A percentile compares a stretch with the other conserved stretches of the same genome.
Conservation (phyloP, 2,797 vertebrate genomes). For the Melanotaenia pygmaea region DNA sequence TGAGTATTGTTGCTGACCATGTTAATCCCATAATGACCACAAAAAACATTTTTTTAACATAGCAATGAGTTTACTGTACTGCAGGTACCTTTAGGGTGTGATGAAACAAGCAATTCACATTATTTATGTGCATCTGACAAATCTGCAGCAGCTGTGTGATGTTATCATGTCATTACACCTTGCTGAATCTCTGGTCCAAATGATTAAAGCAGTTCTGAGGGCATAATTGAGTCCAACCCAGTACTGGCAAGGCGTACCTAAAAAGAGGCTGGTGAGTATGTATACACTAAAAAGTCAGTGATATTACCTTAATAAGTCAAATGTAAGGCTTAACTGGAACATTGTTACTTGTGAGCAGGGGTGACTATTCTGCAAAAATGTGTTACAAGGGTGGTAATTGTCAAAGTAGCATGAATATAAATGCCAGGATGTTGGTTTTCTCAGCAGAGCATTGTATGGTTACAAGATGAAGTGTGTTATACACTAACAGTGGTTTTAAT, state of each 20-base stretch:
- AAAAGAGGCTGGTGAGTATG: not conserved
- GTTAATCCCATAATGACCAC: not conserved
- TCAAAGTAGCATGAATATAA: not conserved
- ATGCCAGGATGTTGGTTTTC: not conserved
- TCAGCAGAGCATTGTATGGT: not conserved
- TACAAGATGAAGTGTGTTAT: not conserved
- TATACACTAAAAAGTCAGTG: no score
- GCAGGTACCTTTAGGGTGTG: not conserved
- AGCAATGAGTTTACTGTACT: no score
- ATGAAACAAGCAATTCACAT: not conserved
- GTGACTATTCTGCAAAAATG: not conserved
- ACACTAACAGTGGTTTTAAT: not conserved
- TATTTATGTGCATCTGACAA: not conserved
- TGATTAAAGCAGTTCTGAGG: not conserved
- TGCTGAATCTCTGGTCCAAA: not conserved
- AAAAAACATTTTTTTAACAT: constrained; percentile 21
- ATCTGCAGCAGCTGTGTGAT: not conserved
- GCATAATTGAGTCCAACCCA: not conserved
- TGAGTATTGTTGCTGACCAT: no score
- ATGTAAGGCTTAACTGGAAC: not conserved
- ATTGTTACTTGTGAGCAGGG: not conserved
- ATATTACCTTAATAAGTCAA: not conserved
- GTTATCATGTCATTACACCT: not conserved
- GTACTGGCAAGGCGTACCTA: no score
- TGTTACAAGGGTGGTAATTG: not conserved